Evolutionary conservation across 2,797 vertebrate species (phyloP), one percentile per base, ranked within the genome.

Genomic region (Acipenser transmontanus): DNA sequence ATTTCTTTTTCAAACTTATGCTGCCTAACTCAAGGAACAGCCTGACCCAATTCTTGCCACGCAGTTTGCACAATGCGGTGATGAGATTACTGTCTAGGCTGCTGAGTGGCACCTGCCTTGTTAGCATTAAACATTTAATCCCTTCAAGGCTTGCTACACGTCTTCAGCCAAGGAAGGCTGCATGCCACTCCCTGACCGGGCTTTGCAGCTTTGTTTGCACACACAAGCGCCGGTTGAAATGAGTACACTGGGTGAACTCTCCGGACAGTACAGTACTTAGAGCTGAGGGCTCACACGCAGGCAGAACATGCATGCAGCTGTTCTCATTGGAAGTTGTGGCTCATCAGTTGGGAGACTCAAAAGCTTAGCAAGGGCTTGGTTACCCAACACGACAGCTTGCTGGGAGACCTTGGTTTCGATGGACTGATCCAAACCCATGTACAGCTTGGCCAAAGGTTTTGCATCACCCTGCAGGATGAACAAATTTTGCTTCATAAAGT

Each of bases 31-130:
- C 34, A 34, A 34, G 34, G 34, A 34, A 34, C 34, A 34, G 2
- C 34, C 61, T 77, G 72, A 75, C 69, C 72, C 69, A 68, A 48
- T 70, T 78, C 50, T 72, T 20, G 59, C 62, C 20, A 14, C 20
- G 2, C 20, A 17, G 52, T 20, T 67, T 47, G 49, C 69, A 59
- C 67, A 66, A 60, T 62, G 69, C 69, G 71, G 72, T 76, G 74
- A 76, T 62, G 66, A 71, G 73, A 78, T 80, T 78, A 78, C 7
- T 20, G 72, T 70, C 69, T 78, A 68, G 76, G 71, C 71, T 70
- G 68, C 56, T 54, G 50, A 64, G 57, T 68, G 62, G 70, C 74
- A 71, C 66, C 68, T 75, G 65, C 71, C 73, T 67, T 7, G 12
- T 63, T 20, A 8, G 11, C 50, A n/a, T 52, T 68, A 51, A n/a